Evolutionary conservation across 2,888 invertebrate species (phyloP).

Genomic region (Cantharis nigra): DNA sequence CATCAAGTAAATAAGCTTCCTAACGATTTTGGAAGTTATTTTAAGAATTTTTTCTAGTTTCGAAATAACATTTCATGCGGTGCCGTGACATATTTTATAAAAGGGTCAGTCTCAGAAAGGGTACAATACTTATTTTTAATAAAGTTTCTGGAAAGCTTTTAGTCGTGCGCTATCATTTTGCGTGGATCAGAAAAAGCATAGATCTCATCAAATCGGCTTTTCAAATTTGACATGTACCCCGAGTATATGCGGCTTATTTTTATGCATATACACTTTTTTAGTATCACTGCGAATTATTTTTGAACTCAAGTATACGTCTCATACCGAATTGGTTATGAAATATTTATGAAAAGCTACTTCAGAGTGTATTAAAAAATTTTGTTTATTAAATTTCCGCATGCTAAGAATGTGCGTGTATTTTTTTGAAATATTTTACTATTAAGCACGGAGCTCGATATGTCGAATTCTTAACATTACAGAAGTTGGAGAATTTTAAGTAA

Average conservation of each 20-base stretch:
- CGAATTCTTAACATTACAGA: neutral
- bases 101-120: constrained; percentile 19
- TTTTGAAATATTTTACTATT: neutral
- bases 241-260: constrained; percentile 51
- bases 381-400: neutral
- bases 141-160: constrained; percentile 52
- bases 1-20: neutral
- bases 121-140: constrained; percentile 40
- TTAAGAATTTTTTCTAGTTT: neutral
- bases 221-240: constrained; percentile 56
- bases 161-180: constrained; percentile 52
- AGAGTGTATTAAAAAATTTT: neutral
- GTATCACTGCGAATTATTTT: constrained; percentile 19
- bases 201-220: constrained; percentile 56
- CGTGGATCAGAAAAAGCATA: constrained; percentile 52
- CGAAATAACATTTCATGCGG: constrained; percentile 10
- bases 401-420: neutral
- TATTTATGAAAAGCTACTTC: neutral
- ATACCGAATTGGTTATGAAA: neutral
- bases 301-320: neutral
- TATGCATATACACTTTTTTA: constrained; percentile 38
- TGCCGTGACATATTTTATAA: constrained; percentile 23
- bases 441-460: neutral
- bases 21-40: neutral
- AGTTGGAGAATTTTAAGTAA: neutral